phyloP scores from a whole-genome alignment of 2,888 invertebrate genomes.

The Clusia tigrina region DNA sequence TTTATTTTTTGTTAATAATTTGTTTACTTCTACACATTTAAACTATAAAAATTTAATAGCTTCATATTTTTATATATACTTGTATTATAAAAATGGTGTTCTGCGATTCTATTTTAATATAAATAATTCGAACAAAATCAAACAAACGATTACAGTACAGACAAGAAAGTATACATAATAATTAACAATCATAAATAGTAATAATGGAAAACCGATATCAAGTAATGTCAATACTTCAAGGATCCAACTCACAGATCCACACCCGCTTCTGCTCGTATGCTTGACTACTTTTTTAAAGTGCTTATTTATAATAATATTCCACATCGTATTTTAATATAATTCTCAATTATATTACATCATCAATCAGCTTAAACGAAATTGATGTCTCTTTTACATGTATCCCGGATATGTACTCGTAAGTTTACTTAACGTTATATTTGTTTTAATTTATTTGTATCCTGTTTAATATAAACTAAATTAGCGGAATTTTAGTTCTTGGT shows the following conservation, averaged over 20 bases:
- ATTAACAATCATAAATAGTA: background rate
- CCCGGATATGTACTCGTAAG: constrained; percentile 7
- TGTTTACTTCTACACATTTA: background rate
- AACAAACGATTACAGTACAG: background rate
- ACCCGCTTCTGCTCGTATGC: background rate
- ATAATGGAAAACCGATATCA: too few species aligned
- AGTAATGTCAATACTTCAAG: background rate
- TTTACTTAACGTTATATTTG: background rate
- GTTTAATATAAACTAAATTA: too few species aligned
- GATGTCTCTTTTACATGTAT: background rate
- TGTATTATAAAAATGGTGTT: background rate
- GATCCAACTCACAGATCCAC: background rate
- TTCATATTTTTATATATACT: background rate
- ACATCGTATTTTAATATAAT: constrained; percentile 1
- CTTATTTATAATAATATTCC: background rate
- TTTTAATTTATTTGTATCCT: too few species aligned
- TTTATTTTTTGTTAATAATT: background rate
- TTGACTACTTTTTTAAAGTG: background rate
- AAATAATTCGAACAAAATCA: background rate
- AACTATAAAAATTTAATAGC: background rate
- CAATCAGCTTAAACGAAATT: background rate
- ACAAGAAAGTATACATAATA: background rate
- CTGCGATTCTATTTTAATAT: too few species aligned
- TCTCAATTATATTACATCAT: constrained; percentile 7
- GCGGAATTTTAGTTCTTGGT: background rate